Conservation (phyloP, 1,140 invertebrate species). For the Philopotamus ludificatus region DNA sequence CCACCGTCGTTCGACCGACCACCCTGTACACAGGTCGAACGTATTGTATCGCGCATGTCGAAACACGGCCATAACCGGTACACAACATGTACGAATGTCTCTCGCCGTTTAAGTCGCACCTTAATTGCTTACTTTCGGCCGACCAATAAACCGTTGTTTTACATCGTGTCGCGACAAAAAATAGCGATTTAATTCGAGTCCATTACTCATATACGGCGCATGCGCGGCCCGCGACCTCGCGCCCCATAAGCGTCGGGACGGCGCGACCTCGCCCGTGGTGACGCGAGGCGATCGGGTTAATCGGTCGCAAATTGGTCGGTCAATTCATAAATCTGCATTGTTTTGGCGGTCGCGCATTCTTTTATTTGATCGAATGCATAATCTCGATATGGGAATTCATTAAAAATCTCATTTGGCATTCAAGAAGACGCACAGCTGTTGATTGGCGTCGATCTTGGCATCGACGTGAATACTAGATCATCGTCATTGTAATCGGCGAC, state of each 20-base stretch:
- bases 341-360: too few species aligned
- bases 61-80: background rate
- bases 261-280: too few species aligned
- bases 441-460: constrained; percentile 68
- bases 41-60: background rate
- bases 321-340: too few species aligned
- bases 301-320: too few species aligned
- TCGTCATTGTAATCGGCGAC: constrained; percentile 72
- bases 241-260: too few species aligned
- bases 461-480: constrained; percentile 73
- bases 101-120: constrained; percentile 7
- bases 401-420: too few species aligned
- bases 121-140: constrained; percentile 14
- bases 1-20: too few species aligned
- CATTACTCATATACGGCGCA: constrained; percentile 17
- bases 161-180: constrained; percentile 17
- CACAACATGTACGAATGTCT: background rate
- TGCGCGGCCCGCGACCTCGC: too few species aligned
- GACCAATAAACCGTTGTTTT: background rate
- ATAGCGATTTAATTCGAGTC: constrained; percentile 6
- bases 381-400: too few species aligned
- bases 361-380: too few species aligned
- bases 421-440: constrained; percentile 74
- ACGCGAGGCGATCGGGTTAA: too few species aligned
- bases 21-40: background rate